Percentiles rank a stretch among this genome's conserved stretches.
Evolutionary conservation across 2,888 invertebrate species (phyloP).

Genomic region (Mamestra brassicae): DNA sequence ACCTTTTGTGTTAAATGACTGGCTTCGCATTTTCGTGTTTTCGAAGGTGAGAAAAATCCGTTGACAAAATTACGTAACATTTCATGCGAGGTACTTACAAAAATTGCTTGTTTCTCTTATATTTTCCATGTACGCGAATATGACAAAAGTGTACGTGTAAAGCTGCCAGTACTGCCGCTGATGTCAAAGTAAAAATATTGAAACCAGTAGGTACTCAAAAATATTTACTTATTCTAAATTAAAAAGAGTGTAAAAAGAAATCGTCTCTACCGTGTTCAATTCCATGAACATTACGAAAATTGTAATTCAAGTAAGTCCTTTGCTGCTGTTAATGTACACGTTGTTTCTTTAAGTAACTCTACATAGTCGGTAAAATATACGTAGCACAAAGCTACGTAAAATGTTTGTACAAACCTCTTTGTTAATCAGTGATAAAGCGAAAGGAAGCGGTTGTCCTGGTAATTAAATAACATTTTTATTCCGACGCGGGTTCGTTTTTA

Average conservation of each 20-base stretch:
- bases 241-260: slow-evolving; percentile 21
- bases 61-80: slow-evolving; percentile 20
- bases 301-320: slow-evolving; percentile 7
- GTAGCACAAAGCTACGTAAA: slow-evolving; percentile 12
- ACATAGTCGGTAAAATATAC: slow-evolving; percentile 1
- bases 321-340: slow-evolving; percentile 2
- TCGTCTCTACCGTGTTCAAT: background rate
- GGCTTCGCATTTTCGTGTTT: slow-evolving; percentile 44
- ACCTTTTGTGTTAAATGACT: slow-evolving; percentile 54
- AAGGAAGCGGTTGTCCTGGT: slow-evolving; percentile 47
- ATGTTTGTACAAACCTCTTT: slow-evolving; percentile 22
- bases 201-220: background rate
- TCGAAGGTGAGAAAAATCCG: slow-evolving; percentile 44
- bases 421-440: slow-evolving; percentile 41
- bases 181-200: slow-evolving; percentile 1
- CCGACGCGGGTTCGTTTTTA: slow-evolving; percentile 45
- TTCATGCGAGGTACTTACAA: slow-evolving; percentile 22
- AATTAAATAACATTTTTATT: slow-evolving; percentile 62
- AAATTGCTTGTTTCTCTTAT: slow-evolving; percentile 14
- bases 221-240: slow-evolving; percentile 22
- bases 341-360: background rate
- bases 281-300: slow-evolving; percentile 18
- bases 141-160: background rate
- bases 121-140: slow-evolving; percentile 1
- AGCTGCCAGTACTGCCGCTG: background rate